Base-by-base conservation (phyloP, 2,113 vertebrate species). In the Muscicapa adusta region DNA sequence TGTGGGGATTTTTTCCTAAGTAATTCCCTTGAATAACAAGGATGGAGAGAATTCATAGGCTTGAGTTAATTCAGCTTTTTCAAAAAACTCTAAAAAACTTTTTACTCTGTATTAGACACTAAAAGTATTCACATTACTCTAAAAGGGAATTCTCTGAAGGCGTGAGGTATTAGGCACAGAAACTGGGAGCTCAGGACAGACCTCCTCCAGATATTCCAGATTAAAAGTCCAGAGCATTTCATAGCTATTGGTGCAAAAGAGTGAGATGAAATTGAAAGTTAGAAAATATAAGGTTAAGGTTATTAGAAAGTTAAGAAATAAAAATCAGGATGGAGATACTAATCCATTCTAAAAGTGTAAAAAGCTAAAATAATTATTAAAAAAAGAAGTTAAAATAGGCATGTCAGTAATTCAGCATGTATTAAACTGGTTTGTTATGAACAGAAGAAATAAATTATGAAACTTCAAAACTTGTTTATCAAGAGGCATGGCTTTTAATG, bases 401-500 rank as follows among this genome's bases (percentile, higher is more conserved):
- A 10, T 6, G 9, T 40, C 6, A 36, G 29, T 62, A 89, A 56
- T 91, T 95, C 26, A 70, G 22, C 9, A 28, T 72, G 26, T 34
- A 10, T 82, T 70, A 51, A 89, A 85, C 14, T 75, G 5, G 53
- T 94, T 76, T 68, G 50, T n/a, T 82, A 16, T 65, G 78, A 96
- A 61, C 42, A 92, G 57, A 85, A 50, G 85, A 95, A 93, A 90
- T 84, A 80, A 70, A 86, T 88, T 68, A 85, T 74, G 57, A 78
- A 91, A 53, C 56, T 75, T 82, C 25, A 18, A 87, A 88, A 70
- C 25, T 91, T 92, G 74, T 79, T 89, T 95, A 91, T 82, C 63
- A 89, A 85, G 58, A 90, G 71, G 67, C 81, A 89, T 75, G 71
- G 71, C 71, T 91, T 94, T 96, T 94, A 89, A 81, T 88, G 93